Conservation (phyloP, 2,888 invertebrate species). For the Pachliopta kotzebuea region DNA sequence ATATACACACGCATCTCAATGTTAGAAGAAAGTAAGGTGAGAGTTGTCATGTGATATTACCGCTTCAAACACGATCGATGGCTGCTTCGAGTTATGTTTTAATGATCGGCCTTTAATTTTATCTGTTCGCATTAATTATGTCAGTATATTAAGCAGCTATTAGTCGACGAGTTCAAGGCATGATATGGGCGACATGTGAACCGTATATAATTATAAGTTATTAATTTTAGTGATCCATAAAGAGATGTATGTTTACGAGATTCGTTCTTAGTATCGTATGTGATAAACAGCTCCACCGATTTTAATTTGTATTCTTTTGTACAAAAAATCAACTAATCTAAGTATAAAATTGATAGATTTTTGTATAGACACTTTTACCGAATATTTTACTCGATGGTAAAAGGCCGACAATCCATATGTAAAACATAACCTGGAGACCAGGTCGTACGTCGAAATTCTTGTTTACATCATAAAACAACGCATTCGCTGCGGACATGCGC, state of each 20-base stretch:
- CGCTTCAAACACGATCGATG: constrained; percentile 1
- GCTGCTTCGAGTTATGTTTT: neutral
- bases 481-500: constrained; percentile 16
- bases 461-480: constrained; percentile 12
- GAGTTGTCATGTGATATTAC: constrained; percentile 24
- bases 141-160: neutral
- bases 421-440: no score
- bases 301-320: no score
- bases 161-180: neutral
- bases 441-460: constrained; percentile 14
- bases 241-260: no score
- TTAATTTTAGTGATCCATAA: neutral
- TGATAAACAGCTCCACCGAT: no score
- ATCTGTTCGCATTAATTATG: neutral
- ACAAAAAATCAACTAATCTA: no score
- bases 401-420: neutral
- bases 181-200: neutral
- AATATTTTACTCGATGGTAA: neutral
- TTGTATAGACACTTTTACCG: neutral
- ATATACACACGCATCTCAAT: constrained; percentile 22
- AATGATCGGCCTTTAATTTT: neutral
- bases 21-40: constrained; percentile 25
- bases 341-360: no score
- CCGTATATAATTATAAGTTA: neutral
- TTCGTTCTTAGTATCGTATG: no score